Base-by-base conservation (phyloP, 35 echinoderm and acorn worm genomes). In the Anneissia japonica region DNA sequence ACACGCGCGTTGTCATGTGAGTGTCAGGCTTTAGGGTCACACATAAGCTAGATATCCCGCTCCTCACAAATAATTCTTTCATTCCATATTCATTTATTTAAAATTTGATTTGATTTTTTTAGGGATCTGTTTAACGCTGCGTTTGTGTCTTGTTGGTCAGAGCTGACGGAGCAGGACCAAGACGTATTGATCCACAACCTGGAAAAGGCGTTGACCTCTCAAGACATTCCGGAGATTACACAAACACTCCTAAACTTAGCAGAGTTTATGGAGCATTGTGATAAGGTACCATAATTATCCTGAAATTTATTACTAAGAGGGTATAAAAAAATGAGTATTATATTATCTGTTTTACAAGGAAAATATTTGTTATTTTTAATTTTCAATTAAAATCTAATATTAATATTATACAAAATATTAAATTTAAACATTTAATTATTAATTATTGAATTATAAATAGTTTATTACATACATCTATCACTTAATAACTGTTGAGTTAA, bases 251-350 rank as follows among this genome's bases (percentile, higher is more conserved):
- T 99, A 21, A 99, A 99, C 46, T 79, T 99, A 39, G 96, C 96
- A 17, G 96, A 99, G 43, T 99, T 99, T 75, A 99, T 99, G 96
- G 96, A 99, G 40, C 96, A 99, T 39, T 99, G 92, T 13, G 96
- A 99, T 85, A 99, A 99, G 96, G 96, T 97, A 86, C 82, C 74
- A 38, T 39, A 21, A 9, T 35, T 11, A 33, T 38, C 1, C 45
- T 11, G 39, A 35, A 35, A 29, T 9, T 32, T 17, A 30, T 21
- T 14, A 23, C 26, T 7, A 36, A 23, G 31, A 35, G 26, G 77
- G 28, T 30, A 34, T 80, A 9, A 23, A 80, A 35, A n/a, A n/a
- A n/a, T n/a, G n/a, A n/a, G n/a, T n/a, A n/a, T n/a, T n/a, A n/a
- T n/a, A n/a, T n/a, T n/a, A n/a, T n/a, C n/a, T n/a, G n/a, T n/a